Conservation (phyloP, 2,113 vertebrate species). For the mouse (Mus musculus) region DNA sequence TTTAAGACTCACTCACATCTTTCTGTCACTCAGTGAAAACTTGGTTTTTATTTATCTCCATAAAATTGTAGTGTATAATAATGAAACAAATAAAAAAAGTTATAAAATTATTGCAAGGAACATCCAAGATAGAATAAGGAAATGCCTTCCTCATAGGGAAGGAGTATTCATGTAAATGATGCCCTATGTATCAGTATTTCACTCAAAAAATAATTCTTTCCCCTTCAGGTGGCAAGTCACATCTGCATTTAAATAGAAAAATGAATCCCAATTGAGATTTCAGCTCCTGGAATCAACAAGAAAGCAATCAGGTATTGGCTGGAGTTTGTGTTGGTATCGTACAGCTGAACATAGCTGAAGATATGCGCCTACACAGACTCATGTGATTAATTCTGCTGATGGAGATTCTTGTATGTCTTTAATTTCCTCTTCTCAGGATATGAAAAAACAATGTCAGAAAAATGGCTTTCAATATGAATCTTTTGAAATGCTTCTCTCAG, state of each 20-base stretch:
- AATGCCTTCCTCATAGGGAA: constrained; percentile 59
- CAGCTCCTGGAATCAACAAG: neutral
- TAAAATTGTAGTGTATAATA: constrained; percentile 62
- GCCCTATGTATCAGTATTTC: constrained; percentile 54
- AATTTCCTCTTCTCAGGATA: neutral
- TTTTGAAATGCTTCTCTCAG: neutral
- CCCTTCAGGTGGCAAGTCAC: constrained; percentile 40
- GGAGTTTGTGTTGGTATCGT: constrained; percentile 35
- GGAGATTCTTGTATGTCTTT: neutral
- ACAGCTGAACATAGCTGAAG: neutral
- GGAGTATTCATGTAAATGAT: constrained; percentile 56
- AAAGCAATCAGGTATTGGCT: neutral
- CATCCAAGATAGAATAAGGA: constrained; percentile 66
- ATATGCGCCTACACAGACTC: neutral
- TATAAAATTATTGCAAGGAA: constrained; percentile 79
- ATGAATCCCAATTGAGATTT: constrained; percentile 63
- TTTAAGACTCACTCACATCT: neutral
- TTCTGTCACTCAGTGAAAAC: constrained; percentile 28
- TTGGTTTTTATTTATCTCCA: constrained; percentile 48
- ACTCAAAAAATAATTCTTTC: constrained; percentile 69
- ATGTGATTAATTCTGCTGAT: constrained; percentile 17
- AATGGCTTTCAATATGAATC: neutral
- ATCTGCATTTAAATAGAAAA: constrained; percentile 76
- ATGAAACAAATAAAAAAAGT: constrained; percentile 77
- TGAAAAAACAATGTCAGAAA: neutral